Conservation (phyloP, 2,797 vertebrate genomes). For the Sus cebifrons region DNA sequence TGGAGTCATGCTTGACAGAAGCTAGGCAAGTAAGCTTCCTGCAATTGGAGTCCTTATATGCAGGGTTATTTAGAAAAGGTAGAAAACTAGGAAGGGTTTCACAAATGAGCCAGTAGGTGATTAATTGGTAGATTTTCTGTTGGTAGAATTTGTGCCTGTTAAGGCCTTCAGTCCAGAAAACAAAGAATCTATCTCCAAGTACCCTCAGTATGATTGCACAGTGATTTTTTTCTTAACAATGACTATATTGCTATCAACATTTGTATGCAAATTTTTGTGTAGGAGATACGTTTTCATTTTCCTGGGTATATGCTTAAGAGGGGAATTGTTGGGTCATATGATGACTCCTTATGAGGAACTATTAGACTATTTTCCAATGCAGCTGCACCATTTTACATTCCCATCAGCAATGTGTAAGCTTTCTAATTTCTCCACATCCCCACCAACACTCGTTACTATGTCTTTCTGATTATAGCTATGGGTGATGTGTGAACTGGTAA, state of each 20-base stretch:
- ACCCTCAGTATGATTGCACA: background rate
- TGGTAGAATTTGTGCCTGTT: background rate
- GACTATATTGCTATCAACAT: background rate
- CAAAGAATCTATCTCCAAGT: background rate
- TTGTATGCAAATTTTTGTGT: constrained; percentile 3
- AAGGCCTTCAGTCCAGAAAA: background rate
- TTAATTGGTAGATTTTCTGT: background rate
- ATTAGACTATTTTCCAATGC: constrained; percentile 3
- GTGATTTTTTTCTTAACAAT: background rate
- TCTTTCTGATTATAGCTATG: background rate
- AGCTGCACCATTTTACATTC: background rate
- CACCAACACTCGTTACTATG: background rate
- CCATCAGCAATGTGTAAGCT: background rate
- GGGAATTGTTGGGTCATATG: background rate
- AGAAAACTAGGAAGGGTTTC: constrained; percentile 7
- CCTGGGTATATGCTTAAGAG: background rate
- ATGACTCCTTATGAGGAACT: constrained; percentile 17
- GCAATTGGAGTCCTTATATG: constrained; percentile 48
- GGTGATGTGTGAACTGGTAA: background rate
- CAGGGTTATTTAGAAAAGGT: constrained; percentile 50
- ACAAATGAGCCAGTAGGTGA: constrained; percentile 27
- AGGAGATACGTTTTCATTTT: constrained; percentile 45
- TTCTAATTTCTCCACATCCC: background rate
- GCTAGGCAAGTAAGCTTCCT: constrained; percentile 67
- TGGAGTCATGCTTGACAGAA: constrained; percentile 64